Evolutionary conservation across 2,888 invertebrate genomes (phyloP).

Genomic region (Dynastes grantii): DNA sequence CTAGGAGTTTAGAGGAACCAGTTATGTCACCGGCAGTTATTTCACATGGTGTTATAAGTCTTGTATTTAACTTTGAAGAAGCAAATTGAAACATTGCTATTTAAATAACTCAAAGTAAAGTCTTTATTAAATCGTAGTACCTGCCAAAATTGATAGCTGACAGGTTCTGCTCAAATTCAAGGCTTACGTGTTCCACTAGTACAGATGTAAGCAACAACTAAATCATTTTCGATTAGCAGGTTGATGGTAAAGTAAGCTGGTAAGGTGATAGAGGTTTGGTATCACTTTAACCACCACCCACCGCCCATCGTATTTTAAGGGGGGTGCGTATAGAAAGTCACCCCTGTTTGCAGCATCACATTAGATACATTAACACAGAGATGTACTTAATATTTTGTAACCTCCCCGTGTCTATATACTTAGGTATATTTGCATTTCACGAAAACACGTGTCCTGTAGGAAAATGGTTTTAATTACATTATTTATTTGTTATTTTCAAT

Average conservation of each 20-base stretch:
- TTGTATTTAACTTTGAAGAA: conserved; percentile 25
- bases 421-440: background rate
- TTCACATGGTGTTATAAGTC: conserved; percentile 48
- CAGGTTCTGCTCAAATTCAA: conserved; percentile 50
- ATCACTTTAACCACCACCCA: conserved; percentile 63
- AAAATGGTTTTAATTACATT: no score
- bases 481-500: no score
- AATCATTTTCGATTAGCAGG: conserved; percentile 48
- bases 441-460: no score
- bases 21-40: conserved; percentile 61
- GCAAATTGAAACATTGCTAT: conserved; percentile 31
- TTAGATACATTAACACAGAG: conserved; percentile 56
- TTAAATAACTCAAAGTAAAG: background rate
- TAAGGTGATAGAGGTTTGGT: conserved; percentile 62
- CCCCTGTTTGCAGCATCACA: conserved; percentile 61
- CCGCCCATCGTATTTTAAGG: conserved; percentile 62
- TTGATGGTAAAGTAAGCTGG: conserved; percentile 49
- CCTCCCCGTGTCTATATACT: background rate
- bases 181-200: conserved; percentile 47
- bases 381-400: conserved; percentile 44
- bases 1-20: conserved; percentile 64
- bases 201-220: conserved; percentile 15
- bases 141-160: conserved; percentile 50
- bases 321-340: conserved; percentile 63
- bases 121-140: conserved; percentile 21